Conservation (phyloP, 1,140 invertebrate genomes). For the Laupala kohalensis region DNA sequence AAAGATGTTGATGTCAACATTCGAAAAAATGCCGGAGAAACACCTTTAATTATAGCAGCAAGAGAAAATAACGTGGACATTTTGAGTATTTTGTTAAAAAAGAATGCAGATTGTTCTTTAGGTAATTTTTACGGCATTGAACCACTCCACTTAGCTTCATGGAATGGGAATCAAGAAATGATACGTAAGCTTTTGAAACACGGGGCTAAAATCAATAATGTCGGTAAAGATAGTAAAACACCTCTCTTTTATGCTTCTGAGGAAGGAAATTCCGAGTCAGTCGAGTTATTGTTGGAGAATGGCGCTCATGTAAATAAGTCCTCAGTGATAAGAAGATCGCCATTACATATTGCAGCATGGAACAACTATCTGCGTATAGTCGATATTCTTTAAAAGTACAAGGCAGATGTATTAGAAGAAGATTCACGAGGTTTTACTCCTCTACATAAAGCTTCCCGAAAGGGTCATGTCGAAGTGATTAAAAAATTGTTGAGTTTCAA, state of each 20-base stretch:
- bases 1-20: too few relatives aligned
- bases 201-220: not conserved
- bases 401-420: conserved; percentile 27
- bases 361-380: conserved; percentile 28
- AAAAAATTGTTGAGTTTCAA: not conserved
- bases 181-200: not conserved
- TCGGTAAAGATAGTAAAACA: not conserved
- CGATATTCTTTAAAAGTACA: conserved; percentile 28
- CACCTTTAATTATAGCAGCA: too few relatives aligned
- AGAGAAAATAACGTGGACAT: too few relatives aligned
- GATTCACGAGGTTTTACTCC: conserved; percentile 24
- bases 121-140: too few relatives aligned
- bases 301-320: conserved; percentile 11
- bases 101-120: too few relatives aligned
- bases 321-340: conserved; percentile 25
- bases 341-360: conserved; percentile 29
- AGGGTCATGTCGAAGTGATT: not conserved
- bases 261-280: not conserved
- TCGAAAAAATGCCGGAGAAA: too few relatives aligned
- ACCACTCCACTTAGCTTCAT: too few relatives aligned
- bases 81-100: too few relatives aligned
- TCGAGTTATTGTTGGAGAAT: not conserved
- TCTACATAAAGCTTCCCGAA: not conserved
- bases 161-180: too few relatives aligned
- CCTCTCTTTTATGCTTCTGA: not conserved